Conservation (phyloP, 2,797 vertebrate species). For the Paratrypauchen microcephalus region DNA sequence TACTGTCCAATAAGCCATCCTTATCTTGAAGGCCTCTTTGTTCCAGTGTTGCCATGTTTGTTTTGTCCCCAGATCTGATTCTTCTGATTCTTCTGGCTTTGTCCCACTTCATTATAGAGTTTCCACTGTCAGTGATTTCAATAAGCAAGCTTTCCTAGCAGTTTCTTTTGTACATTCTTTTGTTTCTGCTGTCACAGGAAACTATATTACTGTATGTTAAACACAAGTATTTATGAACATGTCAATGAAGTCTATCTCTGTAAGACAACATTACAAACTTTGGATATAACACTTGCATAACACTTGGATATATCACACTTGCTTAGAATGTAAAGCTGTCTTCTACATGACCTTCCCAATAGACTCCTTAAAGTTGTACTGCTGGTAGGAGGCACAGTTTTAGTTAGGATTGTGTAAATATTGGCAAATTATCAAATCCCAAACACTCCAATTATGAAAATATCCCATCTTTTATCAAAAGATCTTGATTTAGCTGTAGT, state of each 20-base stretch:
- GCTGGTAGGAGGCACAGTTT: too few relatives aligned
- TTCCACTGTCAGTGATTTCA: conserved; percentile 10
- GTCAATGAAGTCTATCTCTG: neutral
- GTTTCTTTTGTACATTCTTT: neutral
- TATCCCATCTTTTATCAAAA: too few relatives aligned
- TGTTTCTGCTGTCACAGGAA: neutral
- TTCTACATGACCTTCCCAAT: too few relatives aligned
- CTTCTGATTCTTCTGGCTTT: neutral
- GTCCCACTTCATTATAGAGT: neutral
- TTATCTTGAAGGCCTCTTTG: conserved; percentile 8
- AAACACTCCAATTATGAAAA: too few relatives aligned
- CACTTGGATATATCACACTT: too few relatives aligned
- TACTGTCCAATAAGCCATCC: neutral
- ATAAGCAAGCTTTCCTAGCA: neutral
- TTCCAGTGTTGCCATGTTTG: neutral
- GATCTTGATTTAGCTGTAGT: too few relatives aligned
- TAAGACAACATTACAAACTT: too few relatives aligned
- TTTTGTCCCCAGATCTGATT: conserved; percentile 1
- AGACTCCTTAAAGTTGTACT: too few relatives aligned
- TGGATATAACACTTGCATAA: too few relatives aligned
- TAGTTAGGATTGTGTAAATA: too few relatives aligned
- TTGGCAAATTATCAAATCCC: too few relatives aligned
- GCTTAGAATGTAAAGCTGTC: too few relatives aligned
- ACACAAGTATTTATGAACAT: neutral
- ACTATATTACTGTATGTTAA: neutral